A percentile compares a stretch with the other conserved stretches of the same genome.
These are phyloP conservation scores for Tigriopus californicus DNA, from an alignment of 2,888 invertebrate genomes.

Conservation along the genomic window DNA sequence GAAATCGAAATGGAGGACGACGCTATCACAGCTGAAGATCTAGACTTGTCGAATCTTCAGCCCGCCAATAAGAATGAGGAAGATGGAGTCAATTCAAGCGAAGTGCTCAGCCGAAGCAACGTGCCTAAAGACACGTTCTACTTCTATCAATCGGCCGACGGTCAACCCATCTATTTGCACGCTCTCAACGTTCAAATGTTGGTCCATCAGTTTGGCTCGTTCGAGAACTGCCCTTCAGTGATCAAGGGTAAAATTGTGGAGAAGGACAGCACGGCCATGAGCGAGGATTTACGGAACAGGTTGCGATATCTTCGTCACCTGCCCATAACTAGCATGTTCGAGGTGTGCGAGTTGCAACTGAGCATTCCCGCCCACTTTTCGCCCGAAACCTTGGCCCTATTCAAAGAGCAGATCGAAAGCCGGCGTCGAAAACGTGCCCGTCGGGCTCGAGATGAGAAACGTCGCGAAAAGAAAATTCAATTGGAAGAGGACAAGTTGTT, in stretches of 20 bases:
- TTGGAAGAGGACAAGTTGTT: slow-evolving; percentile 49
- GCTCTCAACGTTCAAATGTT: slow-evolving; percentile 75
- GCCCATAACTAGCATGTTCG: slow-evolving; percentile 73
- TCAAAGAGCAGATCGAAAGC: slow-evolving; percentile 42
- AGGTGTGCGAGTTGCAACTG: slow-evolving; percentile 69
- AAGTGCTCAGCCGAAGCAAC: background rate
- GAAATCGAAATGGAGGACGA: background rate
- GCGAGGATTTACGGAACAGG: slow-evolving; percentile 53
- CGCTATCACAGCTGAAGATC: slow-evolving; percentile 17
- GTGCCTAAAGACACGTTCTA: slow-evolving; percentile 18
- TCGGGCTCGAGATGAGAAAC: slow-evolving; percentile 53
- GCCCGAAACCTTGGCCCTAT: slow-evolving; percentile 43
- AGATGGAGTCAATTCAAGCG: background rate
- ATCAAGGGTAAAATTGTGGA: slow-evolving; percentile 64
- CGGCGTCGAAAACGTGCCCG: slow-evolving; percentile 49
- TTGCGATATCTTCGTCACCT: slow-evolving; percentile 63
- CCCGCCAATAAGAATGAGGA: background rate
- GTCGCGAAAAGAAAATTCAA: slow-evolving; percentile 54
- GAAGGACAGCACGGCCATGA: slow-evolving; percentile 65
- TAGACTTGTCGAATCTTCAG: slow-evolving; percentile 18
- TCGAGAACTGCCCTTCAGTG: slow-evolving; percentile 46
- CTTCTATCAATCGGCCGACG: slow-evolving; percentile 39
- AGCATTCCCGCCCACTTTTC: slow-evolving; percentile 46
- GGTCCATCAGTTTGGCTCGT: slow-evolving; percentile 59
- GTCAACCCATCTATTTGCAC: slow-evolving; percentile 78